Conservation (phyloP, 2,797 vertebrate genomes). For the Gambelia wislizenii region DNA sequence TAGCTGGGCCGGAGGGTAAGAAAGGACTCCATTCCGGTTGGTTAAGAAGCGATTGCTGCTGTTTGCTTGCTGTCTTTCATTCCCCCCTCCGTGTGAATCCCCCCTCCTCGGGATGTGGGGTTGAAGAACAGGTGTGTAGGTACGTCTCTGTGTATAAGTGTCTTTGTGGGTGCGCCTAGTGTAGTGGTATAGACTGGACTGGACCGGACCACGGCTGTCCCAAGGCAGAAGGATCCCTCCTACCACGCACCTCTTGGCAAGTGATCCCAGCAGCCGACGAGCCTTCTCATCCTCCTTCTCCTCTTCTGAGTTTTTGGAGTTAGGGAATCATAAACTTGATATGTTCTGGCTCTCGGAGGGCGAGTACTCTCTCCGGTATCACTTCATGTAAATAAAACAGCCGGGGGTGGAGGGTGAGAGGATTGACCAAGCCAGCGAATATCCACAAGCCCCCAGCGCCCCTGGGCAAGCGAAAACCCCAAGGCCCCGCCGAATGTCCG, state of each 20-base stretch:
- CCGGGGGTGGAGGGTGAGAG: not conserved
- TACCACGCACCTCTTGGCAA: not conserved
- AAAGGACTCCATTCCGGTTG: not conserved
- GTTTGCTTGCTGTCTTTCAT: not conserved
- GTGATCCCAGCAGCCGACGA: conserved; percentile 21
- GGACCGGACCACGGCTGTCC: not conserved
- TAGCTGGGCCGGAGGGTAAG: conserved; percentile 25
- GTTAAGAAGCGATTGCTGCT: rapidly evolving
- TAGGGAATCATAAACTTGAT: conserved; percentile 63
- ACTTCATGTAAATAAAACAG: not conserved
- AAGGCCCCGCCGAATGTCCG: not conserved
- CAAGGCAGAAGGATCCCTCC: not conserved
- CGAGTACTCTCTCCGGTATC: conserved; percentile 26
- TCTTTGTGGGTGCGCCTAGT: not conserved
- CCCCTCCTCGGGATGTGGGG: too few relatives aligned
- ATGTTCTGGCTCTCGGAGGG: not conserved
- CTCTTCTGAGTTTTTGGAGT: not conserved
- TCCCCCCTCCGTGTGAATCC: not conserved
- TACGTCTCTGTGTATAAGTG: too few relatives aligned
- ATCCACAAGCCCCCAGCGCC: conserved; percentile 1
- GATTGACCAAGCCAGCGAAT: not conserved
- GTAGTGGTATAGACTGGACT: not conserved
- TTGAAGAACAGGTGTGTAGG: too few relatives aligned
- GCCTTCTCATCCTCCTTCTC: not conserved
- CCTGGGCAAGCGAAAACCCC: not conserved